Percentiles rank a stretch among this genome's conserved stretches.
phyloP scores from a whole-genome alignment of 2,888 invertebrate genomes.

The Drosophila pegasa region DNA sequence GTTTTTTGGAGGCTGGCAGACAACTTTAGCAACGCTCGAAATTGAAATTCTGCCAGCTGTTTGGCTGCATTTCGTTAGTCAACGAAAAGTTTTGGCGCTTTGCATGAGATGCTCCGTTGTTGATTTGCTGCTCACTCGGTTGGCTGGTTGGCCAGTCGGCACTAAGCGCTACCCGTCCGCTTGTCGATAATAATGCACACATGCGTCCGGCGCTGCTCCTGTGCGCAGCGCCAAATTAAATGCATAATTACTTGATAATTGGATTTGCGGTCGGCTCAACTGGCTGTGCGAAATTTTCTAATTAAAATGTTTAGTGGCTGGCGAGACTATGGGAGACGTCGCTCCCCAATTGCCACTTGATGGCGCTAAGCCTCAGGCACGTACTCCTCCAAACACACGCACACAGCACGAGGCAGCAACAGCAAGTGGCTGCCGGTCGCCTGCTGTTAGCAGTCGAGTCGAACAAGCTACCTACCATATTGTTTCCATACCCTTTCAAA shows the following conservation, averaged over 20 bases:
- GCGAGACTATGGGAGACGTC: slow-evolving; percentile 21
- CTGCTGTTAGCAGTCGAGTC: slow-evolving; percentile 47
- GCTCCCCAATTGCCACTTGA: slow-evolving; percentile 56
- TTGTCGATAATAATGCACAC: slow-evolving; percentile 49
- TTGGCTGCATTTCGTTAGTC: slow-evolving; percentile 13
- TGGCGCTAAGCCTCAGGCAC: slow-evolving; percentile 66
- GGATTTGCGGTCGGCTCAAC: slow-evolving; percentile 78
- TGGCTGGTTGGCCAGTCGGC: slow-evolving; percentile 25
- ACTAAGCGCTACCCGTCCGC: slow-evolving; percentile 33
- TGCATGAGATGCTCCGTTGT: slow-evolving; percentile 24
- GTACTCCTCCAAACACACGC: slow-evolving; percentile 33
- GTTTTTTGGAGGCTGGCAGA: slow-evolving; percentile 4
- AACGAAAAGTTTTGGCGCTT: slow-evolving; percentile 48
- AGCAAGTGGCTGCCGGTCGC: slow-evolving; percentile 36
- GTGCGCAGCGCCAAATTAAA: slow-evolving; percentile 61
- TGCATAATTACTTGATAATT: slow-evolving; percentile 79
- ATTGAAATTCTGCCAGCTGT: slow-evolving; percentile 61
- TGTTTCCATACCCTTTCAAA: slow-evolving; percentile 33
- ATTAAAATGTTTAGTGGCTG: slow-evolving; percentile 77
- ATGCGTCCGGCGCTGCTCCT: slow-evolving; percentile 16
- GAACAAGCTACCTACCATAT: slow-evolving; percentile 17
- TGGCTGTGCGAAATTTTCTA: slow-evolving; percentile 72
- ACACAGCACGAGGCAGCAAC: slow-evolving; percentile 32
- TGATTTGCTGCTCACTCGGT: slow-evolving; percentile 18
- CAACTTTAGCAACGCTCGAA: slow-evolving; percentile 36